These are phyloP conservation scores for Pagetopsis macropterus DNA, from an alignment of 2,797 vertebrate genomes.

Conservation along the genomic window DNA sequence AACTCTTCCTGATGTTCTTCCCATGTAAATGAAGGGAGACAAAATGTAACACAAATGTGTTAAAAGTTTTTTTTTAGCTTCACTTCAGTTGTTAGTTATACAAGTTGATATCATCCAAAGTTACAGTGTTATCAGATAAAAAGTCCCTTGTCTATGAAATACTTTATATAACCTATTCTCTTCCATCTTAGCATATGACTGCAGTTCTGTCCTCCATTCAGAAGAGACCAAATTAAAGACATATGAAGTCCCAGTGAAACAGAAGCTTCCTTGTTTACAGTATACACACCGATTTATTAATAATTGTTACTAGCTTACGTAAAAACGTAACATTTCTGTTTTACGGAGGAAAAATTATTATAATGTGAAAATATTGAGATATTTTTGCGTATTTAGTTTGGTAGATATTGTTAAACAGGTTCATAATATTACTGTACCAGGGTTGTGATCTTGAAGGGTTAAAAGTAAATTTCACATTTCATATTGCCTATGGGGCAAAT, in stretches of 20 bases:
- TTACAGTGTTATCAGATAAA: not conserved
- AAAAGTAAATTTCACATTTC: too few relatives aligned
- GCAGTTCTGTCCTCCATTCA: not conserved
- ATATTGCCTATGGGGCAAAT: not conserved
- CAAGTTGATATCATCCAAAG: conserved; percentile 3
- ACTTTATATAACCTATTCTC: not conserved
- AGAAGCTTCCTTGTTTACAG: too few relatives aligned
- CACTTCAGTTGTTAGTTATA: not conserved
- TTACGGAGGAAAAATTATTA: too few relatives aligned
- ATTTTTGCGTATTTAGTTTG: too few relatives aligned
- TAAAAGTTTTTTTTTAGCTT: not conserved
- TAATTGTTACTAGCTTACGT: too few relatives aligned
- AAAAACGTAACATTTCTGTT: too few relatives aligned
- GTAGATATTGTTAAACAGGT: too few relatives aligned
- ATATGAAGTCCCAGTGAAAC: too few relatives aligned
- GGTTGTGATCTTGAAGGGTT: too few relatives aligned
- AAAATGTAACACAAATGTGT: not conserved
- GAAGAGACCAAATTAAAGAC: not conserved
- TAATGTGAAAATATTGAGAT: too few relatives aligned
- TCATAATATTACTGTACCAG: too few relatives aligned
- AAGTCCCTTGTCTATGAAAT: not conserved
- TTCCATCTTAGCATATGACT: not conserved
- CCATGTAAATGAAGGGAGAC: not conserved
- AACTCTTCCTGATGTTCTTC: not conserved
- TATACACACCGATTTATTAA: too few relatives aligned